phyloP scores from a whole-genome alignment of 2,888 invertebrate species.

The Odontothrips loti region DNA sequence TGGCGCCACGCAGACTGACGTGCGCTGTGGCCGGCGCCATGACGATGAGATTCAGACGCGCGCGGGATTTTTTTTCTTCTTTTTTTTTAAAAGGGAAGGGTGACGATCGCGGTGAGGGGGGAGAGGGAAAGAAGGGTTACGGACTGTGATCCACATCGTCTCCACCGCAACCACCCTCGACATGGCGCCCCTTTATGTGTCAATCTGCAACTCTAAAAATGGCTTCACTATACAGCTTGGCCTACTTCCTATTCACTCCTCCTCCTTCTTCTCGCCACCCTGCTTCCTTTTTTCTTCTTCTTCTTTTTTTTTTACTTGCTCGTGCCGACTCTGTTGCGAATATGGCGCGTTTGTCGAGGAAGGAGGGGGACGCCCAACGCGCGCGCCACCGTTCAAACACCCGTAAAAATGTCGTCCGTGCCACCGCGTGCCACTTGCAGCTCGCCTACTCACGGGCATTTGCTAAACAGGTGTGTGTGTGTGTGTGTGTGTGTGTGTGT shows the following conservation, averaged over 20 bases:
- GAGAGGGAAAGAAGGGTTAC: neutral
- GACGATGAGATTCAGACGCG: neutral
- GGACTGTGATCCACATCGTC: neutral
- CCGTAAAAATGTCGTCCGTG: slow-evolving; percentile 13
- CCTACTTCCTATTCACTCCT: neutral
- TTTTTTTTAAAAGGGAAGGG: neutral
- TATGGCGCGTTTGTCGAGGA: neutral
- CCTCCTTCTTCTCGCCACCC: neutral
- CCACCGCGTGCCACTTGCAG: neutral
- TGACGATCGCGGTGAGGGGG: too few species aligned
- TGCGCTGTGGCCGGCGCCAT: neutral
- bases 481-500: neutral
- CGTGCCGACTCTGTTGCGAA: neutral
- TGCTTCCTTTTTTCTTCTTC: neutral
- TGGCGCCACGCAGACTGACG: too few species aligned
- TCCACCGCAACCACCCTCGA: neutral
- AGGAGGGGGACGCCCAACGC: too few species aligned
- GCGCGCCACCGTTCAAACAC: neutral
- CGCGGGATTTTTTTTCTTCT: too few species aligned
- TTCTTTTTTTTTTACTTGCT: neutral
- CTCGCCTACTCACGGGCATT: too few species aligned
- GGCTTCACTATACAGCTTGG: neutral
- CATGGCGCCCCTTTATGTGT: neutral
- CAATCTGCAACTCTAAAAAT: slow-evolving; percentile 3
- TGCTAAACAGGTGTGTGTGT: neutral